Base-by-base conservation (phyloP, 1,140 invertebrate species). In the Caenorhabditis remanei region DNA sequence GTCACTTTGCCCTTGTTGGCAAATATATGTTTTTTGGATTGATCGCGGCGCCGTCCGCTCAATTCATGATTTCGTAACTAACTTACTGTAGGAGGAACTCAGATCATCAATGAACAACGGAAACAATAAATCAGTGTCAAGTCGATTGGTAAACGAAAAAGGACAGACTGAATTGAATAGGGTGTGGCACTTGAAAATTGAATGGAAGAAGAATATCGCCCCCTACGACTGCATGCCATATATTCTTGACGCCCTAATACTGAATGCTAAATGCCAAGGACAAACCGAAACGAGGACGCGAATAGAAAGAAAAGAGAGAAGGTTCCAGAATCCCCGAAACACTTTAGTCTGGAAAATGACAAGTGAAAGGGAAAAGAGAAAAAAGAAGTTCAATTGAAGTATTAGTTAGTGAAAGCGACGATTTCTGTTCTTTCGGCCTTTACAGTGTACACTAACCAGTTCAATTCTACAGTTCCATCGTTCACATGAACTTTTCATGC, bases 11-110 rank as follows among this genome's bases (percentile, higher is more conserved):
- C 71, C 46, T 48, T 79, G 71, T 79, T 79, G 46, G 71, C 71
- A 79, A 79, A 79, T 79, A 79, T 79, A 79, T 79, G 71, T 41
- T 79, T 79, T 79, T 79, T 79, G 43, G 65, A 71, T 71, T 71
- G 41, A 71, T 71, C 41, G 41, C 65, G 13, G 13, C 41, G 65
- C 19, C 16, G 13, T 46, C 61, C 61, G 61, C 21, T 19, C 14
- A 24, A 63, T 63, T 63, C 61, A 63, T 71, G 65, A 71, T 71
- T 71, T 46, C 43, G 65, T 71, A 71, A 61, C 58, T 19, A 11
- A 11, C 50, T 32, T 32, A 32, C 32, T 32, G 32, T 32, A 58
- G 55, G 19, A n/a, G 55, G 19, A 58, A 14, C n/a, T 16, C 9
- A 53, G 16, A 53, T 53, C 55, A 58, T 58, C 55, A 58, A 58